phyloP scores from a whole-genome alignment of 2,797 vertebrate species.

The Coilia nasus region DNA sequence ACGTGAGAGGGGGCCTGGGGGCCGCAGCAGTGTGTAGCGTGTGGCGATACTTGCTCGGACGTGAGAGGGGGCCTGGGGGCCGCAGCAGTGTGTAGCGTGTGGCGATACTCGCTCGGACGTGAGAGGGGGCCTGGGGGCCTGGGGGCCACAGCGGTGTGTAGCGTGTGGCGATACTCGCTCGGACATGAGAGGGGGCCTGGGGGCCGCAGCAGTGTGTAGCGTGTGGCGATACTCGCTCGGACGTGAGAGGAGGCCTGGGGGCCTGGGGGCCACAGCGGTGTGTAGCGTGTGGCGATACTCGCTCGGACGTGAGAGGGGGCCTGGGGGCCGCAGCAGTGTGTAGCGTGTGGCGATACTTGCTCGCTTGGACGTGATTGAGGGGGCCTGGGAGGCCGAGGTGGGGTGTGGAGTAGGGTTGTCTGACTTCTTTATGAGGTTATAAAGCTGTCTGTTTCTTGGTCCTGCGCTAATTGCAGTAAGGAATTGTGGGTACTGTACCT shows the following conservation, averaged over 20 bases:
- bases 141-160: too few species aligned
- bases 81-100: too few species aligned
- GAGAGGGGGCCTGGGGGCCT: too few species aligned
- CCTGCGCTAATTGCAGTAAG: constrained; percentile 35
- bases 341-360: too few species aligned
- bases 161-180: too few species aligned
- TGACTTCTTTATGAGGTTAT: constrained; percentile 28
- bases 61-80: neutral
- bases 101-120: too few species aligned
- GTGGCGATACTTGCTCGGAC: too few species aligned
- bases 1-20: neutral
- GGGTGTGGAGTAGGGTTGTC: neutral
- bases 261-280: neutral
- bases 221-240: too few species aligned
- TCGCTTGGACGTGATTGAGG: neutral
- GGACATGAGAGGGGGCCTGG: neutral
- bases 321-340: neutral
- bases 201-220: too few species aligned
- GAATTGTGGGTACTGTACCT: constrained; percentile 24
- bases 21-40: too few species aligned
- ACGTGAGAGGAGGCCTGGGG: too few species aligned
- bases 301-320: neutral
- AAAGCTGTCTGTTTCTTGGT: constrained; percentile 35
- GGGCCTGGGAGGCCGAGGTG: neutral
- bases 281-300: too few species aligned